Evolutionary conservation across 2,888 invertebrate species (phyloP), one percentile per base, ranked within the genome.

Genomic region (Abrostola triplasia): DNA sequence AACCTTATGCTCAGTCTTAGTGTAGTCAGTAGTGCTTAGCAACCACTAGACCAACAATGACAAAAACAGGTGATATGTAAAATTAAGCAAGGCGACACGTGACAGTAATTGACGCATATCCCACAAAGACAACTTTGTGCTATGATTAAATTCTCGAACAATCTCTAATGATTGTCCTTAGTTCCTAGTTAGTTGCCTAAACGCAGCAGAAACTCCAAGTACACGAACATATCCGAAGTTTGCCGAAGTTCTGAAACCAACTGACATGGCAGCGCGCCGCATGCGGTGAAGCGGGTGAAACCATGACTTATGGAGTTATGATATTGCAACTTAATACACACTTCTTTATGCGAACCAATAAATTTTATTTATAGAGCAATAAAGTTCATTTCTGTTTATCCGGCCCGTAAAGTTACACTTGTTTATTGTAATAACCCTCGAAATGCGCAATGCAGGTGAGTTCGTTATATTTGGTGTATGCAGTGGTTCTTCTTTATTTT

Each of bases 401-500:
- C 0, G 11, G 9, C 6, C 6, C 13, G 54, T 49, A 42, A 12
- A 37, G n/a, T 59, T 58, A 51, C 42, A 40, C 55, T 77, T 69
- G 72, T 54, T 48, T 65, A 47, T 70, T 63, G 66, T 70, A 72
- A 60, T 65, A 78, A 73, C 55, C 57, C 62, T 70, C 66, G 59
- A 78, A 83, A 77, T 82, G 82, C 84, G 84, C 87, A 85, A 72
- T 86, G 87, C 87, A 82, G 85, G 72, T 78, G 60, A 64, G 53
- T 60, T 50, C 58, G 70, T 66, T 59, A 51, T 56, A 68, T 78
- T 76, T 67, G 58, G 64, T 72, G 62, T 71, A 77, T 73, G 73
- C 73, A 75, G 63, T 41, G 67, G 73, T 72, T 75, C 64, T 73
- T 76, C 50, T 77, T 73, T 67, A 73, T 77, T 79, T 79, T 65